A percentile compares a stretch with the other conserved stretches of the same genome.
Conservation (phyloP, 2,113 vertebrate genomes). For the Harpagus bidentatus region DNA sequence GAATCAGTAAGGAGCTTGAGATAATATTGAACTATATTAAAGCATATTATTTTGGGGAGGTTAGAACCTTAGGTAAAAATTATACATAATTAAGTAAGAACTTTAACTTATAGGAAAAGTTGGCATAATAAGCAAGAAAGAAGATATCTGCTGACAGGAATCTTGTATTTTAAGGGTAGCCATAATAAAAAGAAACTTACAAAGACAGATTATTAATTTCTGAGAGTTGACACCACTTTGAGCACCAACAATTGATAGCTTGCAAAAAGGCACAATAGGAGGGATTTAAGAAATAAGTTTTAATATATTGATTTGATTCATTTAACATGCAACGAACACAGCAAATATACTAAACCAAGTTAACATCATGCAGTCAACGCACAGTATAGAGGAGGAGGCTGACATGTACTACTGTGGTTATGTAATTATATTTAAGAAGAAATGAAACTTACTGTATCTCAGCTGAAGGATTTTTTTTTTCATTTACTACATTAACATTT, state of each 20-base stretch:
- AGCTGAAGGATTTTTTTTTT: neutral
- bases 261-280: constrained; percentile 70
- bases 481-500: constrained; percentile 26
- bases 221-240: constrained; percentile 71
- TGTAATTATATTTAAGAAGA: neutral
- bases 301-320: constrained; percentile 12
- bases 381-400: neutral
- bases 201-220: constrained; percentile 70
- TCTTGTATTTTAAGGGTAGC: constrained; percentile 40
- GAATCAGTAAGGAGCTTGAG: neutral
- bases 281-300: constrained; percentile 37
- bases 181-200: constrained; percentile 70
- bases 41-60: neutral
- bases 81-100: neutral
- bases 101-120: neutral
- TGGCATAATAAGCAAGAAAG: constrained; percentile 16
- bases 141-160: constrained; percentile 24
- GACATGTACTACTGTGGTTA: neutral
- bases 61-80: neutral
- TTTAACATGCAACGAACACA: constrained; percentile 63
- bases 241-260: constrained; percentile 68
- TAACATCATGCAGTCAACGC: constrained; percentile 48
- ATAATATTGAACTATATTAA: neutral
- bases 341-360: constrained; percentile 36
- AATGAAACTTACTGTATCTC: constrained; percentile 23